A percentile compares a stretch with the other conserved stretches of the same genome.
Evolutionary conservation across 1,140 invertebrate genomes (phyloP).

Genomic region (Gonioctena quinquepunctata): DNA sequence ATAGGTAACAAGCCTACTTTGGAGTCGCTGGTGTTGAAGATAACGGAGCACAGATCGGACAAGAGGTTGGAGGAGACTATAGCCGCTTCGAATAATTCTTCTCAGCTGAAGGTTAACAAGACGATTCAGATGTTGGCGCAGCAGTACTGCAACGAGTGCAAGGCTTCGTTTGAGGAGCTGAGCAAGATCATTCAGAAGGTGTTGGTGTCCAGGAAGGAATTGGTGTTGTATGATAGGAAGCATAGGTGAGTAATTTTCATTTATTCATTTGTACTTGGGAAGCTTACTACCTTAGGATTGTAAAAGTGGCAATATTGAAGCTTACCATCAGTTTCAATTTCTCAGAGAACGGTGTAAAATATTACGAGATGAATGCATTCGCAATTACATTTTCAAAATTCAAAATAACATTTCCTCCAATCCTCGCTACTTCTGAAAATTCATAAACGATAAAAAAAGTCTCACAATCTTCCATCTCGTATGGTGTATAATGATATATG

Average conservation of each 20-base stretch:
- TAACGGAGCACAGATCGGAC: conserved; percentile 75
- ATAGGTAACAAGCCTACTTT: conserved; percentile 87
- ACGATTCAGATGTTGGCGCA: conserved; percentile 87
- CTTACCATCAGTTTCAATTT: too few relatives aligned
- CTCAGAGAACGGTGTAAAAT: too few relatives aligned
- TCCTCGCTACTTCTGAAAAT: too few relatives aligned
- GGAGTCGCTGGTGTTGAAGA: conserved; percentile 77
- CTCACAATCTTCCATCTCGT: too few relatives aligned
- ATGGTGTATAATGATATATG: too few relatives aligned
- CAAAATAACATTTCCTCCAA: too few relatives aligned
- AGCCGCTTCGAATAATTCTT: conserved; percentile 19
- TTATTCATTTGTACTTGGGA: too few relatives aligned
- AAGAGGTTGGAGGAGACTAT: conserved; percentile 64
- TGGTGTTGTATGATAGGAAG: conserved; percentile 90
- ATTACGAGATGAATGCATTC: too few relatives aligned
- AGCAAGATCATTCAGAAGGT: conserved; percentile 91
- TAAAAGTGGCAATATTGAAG: too few relatives aligned
- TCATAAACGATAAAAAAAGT: too few relatives aligned
- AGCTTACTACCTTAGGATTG: too few relatives aligned
- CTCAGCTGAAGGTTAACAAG: conserved; percentile 72
- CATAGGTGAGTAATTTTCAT: conserved; percentile 58
- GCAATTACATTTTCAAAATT: too few relatives aligned
- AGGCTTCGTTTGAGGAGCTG: conserved; percentile 92
- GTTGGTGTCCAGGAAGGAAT: conserved; percentile 67
- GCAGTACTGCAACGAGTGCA: conserved; percentile 94